Evolutionary conservation across 2,888 invertebrate genomes (phyloP).

Genomic region (Perizoma affinitatum): DNA sequence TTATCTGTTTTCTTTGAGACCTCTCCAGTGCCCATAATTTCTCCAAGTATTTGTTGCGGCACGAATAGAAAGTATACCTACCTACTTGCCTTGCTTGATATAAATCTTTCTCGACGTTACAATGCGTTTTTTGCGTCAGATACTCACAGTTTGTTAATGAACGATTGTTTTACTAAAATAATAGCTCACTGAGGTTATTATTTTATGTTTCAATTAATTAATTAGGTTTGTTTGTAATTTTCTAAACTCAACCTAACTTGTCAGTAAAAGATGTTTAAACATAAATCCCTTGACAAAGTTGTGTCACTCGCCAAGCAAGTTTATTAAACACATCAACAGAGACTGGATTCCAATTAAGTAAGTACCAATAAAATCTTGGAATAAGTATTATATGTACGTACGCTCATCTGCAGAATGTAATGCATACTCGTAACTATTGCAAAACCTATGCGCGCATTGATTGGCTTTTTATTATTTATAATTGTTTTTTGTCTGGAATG

Average conservation of each 20-base stretch:
- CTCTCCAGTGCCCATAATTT: slow-evolving; percentile 17
- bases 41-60: slow-evolving; percentile 27
- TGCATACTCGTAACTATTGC: slow-evolving; percentile 11
- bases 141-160: slow-evolving; percentile 42
- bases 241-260: too few relatives aligned
- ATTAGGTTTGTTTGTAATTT: too few relatives aligned
- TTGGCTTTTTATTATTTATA: slow-evolving; percentile 37
- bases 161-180: slow-evolving; percentile 31
- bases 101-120: slow-evolving; percentile 54
- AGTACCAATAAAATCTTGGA: background rate
- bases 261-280: background rate
- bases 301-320: slow-evolving; percentile 2
- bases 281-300: background rate
- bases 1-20: slow-evolving; percentile 11
- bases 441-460: slow-evolving; percentile 27
- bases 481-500: slow-evolving; percentile 36
- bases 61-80: slow-evolving; percentile 47
- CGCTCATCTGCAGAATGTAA: slow-evolving; percentile 11
- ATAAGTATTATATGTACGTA: background rate
- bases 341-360: background rate
- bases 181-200: slow-evolving; percentile 16
- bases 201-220: too few relatives aligned
- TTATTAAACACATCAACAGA: background rate
- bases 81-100: slow-evolving; percentile 39
- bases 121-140: slow-evolving; percentile 47